A percentile compares a stretch with the other conserved stretches of the same genome.
Conservation (phyloP, 1,140 invertebrate genomes). For the Drosophila miranda region DNA sequence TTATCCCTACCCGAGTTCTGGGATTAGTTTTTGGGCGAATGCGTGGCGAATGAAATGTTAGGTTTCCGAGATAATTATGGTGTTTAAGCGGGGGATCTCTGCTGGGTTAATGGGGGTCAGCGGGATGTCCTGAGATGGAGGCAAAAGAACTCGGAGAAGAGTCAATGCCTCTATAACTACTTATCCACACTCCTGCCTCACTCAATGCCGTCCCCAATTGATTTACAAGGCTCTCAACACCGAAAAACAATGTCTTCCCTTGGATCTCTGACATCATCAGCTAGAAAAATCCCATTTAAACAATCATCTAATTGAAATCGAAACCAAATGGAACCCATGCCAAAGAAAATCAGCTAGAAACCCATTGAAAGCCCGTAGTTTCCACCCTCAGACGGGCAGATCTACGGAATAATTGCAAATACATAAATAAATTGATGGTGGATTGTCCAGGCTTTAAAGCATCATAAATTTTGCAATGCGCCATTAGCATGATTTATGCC, state of each 20-base stretch:
- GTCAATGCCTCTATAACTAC: too few species aligned
- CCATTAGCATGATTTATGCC: constrained; percentile 81
- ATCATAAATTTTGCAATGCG: constrained; percentile 81
- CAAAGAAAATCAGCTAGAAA: not conserved
- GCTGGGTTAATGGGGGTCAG: constrained; percentile 2
- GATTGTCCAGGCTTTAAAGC: constrained; percentile 66
- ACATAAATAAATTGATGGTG: constrained; percentile 63
- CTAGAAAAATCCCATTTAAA: constrained; percentile 7
- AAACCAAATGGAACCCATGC: constrained; percentile 27
- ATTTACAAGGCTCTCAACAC: too few species aligned
- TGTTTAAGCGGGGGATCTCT: constrained; percentile 18
- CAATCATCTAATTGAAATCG: constrained; percentile 75
- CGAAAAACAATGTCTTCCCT: not conserved
- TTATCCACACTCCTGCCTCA: too few species aligned
- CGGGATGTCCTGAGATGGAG: too few species aligned
- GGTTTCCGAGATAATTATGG: constrained; percentile 43
- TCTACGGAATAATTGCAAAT: constrained; percentile 61
- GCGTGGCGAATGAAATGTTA: constrained; percentile 43
- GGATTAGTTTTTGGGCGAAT: constrained; percentile 50
- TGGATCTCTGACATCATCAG: constrained; percentile 44
- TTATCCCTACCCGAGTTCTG: constrained; percentile 18
- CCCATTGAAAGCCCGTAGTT: constrained; percentile 28
- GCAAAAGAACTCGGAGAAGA: not conserved
- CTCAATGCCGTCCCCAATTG: too few species aligned
- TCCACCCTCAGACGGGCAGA: constrained; percentile 9